Base-by-base conservation (phyloP, 2,113 vertebrate genomes). In the Colaptes auratus region DNA sequence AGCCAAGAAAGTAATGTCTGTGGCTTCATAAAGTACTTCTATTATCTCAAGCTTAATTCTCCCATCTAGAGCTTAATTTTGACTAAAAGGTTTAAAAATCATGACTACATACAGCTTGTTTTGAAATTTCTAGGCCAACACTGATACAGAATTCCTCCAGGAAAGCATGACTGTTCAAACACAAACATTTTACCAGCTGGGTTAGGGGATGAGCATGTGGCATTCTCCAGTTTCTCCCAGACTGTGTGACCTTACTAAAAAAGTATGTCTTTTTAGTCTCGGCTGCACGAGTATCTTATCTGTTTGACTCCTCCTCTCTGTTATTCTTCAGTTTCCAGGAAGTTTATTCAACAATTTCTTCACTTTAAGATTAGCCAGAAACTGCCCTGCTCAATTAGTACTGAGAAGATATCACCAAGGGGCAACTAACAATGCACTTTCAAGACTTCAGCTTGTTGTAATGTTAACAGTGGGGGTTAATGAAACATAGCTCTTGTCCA, bases 111-210 rank as follows among this genome's bases (percentile, higher is more conserved):
- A 55, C 1, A 75, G 64, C 64, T 91, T 92, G 84, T 9, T 91
- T 80, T 63, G 31, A 87, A 95, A 94, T 82, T 93, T 58, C 72
- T 80, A 58, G 53, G 56, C 31, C 52, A 93, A 91, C 42, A 81
- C 0, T 42, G 77, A 70, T 55, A 77, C 2, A 77, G 24, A 30
- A 93, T 52, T 70, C 31, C 33, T 73, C 81, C 84, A 87, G 52
- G 56, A 91, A 73, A 87, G 63, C 66, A 82, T 46, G 79, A 42
- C 25, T 76, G 73, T 12, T 39, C 59, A 78, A 27, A 80, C 69
- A 89, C 55, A 82, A 76, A 52, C 14, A 23, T 59, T 92, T 83
- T 0, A 35, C 42, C 53, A 90, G 65, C 64, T 86, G 36, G 18
- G 66, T 74, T 27, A 72, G 3, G 21, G 52, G 31, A 44, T 79